Percentiles rank a stretch among this genome's conserved stretches.
Evolutionary conservation across 2,888 invertebrate species (phyloP).

Genomic region (Dicyrtomina minuta): DNA sequence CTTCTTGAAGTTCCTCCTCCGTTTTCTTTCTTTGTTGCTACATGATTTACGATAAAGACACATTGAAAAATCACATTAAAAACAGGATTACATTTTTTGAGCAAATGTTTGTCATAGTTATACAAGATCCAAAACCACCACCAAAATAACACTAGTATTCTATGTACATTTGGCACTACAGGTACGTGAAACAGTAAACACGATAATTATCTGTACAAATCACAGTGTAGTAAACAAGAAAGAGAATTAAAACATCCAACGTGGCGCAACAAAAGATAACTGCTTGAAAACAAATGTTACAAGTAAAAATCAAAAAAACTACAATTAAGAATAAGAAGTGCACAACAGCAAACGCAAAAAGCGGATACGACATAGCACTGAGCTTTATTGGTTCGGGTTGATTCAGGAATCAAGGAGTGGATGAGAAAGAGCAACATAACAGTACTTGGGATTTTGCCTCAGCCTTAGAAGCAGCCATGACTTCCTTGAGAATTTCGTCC

Average conservation of each 20-base stretch:
- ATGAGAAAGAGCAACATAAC: conserved; percentile 20
- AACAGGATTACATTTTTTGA: background rate
- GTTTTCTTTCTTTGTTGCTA: conserved; percentile 67
- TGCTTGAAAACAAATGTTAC: background rate
- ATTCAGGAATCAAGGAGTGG: conserved; percentile 1
- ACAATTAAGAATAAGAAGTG: conserved; percentile 1
- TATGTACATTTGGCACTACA: background rate
- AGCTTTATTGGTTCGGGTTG: conserved; percentile 8
- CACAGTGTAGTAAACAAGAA: background rate
- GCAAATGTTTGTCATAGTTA: background rate
- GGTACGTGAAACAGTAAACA: too few relatives aligned
- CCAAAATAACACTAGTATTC: conserved; percentile 11
- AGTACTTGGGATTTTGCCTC: conserved; percentile 42
- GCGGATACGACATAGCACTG: conserved; percentile 1
- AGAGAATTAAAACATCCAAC: background rate
- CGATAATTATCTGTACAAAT: background rate
- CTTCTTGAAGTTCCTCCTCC: conserved; percentile 86
- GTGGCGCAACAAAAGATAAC: background rate
- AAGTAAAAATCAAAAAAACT: background rate
- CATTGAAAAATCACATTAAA: background rate
- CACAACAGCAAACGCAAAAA: conserved; percentile 8
- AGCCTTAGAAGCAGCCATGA: conserved; percentile 46
- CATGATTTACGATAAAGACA: background rate
- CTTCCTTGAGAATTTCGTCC: conserved; percentile 45
- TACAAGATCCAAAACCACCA: conserved; percentile 5